A percentile compares a stretch with the other conserved stretches of the same genome.
phyloP scores from a whole-genome alignment of 2,113 vertebrate genomes.

The Pitta sordida region DNA sequence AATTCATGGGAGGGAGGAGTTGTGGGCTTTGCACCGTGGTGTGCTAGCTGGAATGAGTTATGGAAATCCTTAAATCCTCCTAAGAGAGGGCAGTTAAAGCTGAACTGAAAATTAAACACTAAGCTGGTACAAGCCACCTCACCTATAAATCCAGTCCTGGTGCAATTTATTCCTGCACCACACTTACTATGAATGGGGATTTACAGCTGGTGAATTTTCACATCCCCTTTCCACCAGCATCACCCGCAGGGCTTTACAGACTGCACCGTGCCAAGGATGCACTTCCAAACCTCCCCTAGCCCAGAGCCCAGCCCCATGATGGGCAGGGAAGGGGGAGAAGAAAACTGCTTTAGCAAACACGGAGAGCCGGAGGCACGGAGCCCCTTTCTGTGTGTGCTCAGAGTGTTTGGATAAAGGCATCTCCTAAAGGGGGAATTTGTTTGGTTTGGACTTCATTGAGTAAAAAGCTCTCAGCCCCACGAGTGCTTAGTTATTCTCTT shows the following conservation, averaged over 20 bases:
- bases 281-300: neutral
- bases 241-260: neutral
- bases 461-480: constrained; percentile 65
- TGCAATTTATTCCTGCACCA: neutral
- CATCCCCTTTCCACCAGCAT: neutral
- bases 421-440: constrained; percentile 38
- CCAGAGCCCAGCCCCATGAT: fast-evolving
- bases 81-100: constrained; percentile 13
- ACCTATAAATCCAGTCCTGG: constrained; percentile 3
- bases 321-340: neutral
- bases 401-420: constrained; percentile 36
- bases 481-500: constrained; percentile 61
- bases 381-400: neutral
- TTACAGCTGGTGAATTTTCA: fast-evolving
- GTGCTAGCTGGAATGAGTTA: neutral
- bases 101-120: constrained; percentile 43
- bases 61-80: constrained; percentile 33
- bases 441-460: constrained; percentile 69
- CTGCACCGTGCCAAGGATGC: fast-evolving
- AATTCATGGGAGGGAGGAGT: neutral
- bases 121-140: constrained; percentile 22
- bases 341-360: neutral
- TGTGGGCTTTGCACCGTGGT: fast-evolving
- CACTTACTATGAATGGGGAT: neutral
- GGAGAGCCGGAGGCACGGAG: fast-evolving